Conservation (phyloP, 1,140 invertebrate species). For the Saccostrea echinata region DNA sequence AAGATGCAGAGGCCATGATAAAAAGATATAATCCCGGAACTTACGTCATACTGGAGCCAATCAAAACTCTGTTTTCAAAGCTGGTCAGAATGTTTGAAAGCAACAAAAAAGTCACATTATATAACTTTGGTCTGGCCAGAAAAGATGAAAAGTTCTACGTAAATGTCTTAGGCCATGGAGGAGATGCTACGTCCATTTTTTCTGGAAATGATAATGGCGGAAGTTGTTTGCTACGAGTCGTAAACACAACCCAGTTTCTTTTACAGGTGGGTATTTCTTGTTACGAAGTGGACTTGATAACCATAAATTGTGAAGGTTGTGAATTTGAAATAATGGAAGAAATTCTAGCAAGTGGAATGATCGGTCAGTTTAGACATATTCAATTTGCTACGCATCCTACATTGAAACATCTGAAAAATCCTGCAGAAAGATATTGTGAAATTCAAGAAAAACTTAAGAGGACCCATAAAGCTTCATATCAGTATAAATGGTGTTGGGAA, state of each 20-base stretch:
- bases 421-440: conserved; percentile 44
- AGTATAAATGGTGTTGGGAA: conserved; percentile 55
- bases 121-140: conserved; percentile 39
- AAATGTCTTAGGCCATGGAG: conserved; percentile 28
- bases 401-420: too few relatives aligned
- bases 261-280: conserved; percentile 39
- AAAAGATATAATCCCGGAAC: conserved; percentile 34
- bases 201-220: too few relatives aligned
- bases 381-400: conserved; percentile 48
- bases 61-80: too few relatives aligned
- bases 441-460: conserved; percentile 46
- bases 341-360: too few relatives aligned
- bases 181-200: too few relatives aligned
- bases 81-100: conserved; percentile 3
- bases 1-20: too few relatives aligned
- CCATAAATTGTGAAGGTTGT: conserved; percentile 54
- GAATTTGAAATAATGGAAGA: too few relatives aligned
- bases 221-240: not conserved
- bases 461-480: conserved; percentile 52
- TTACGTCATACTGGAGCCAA: too few relatives aligned
- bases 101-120: conserved; percentile 38
- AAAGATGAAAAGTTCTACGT: not conserved
- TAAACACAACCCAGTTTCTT: conserved; percentile 50
- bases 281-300: conserved; percentile 52
- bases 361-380: conserved; percentile 50